Evolutionary conservation across 2,797 vertebrate species (phyloP).

Genomic region (Acrocephalus scirpaceus): DNA sequence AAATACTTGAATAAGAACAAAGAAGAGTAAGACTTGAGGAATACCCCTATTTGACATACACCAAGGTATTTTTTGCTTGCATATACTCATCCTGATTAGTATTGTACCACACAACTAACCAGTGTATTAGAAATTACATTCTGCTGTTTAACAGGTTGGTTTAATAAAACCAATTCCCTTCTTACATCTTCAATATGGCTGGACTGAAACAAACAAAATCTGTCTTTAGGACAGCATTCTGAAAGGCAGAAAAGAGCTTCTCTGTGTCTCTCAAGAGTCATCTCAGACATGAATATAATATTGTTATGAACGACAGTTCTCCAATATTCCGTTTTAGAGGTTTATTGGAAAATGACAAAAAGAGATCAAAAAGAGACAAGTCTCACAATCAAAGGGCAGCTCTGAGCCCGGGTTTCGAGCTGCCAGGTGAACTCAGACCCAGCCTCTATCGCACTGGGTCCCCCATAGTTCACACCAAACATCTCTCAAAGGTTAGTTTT

Average conservation of each 20-base stretch:
- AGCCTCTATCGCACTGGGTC: no score
- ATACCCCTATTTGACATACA: background rate
- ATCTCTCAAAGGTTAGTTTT: no score
- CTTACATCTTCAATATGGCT: background rate
- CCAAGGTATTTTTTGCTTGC: background rate
- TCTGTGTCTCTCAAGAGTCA: background rate
- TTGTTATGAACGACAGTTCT: no score
- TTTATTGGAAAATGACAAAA: no score
- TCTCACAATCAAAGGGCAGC: no score
- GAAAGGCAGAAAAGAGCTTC: background rate
- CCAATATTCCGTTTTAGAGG: no score
- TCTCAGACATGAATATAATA: background rate
- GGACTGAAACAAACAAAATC: background rate
- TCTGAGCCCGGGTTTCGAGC: no score
- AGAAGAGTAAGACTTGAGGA: background rate
- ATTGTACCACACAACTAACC: background rate
- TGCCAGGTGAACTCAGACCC: no score
- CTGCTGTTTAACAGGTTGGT: background rate
- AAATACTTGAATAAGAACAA: background rate
- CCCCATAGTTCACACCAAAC: no score
- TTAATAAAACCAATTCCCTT: background rate
- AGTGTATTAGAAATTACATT: background rate
- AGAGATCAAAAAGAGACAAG: no score
- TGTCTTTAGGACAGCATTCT: background rate
- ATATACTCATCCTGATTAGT: background rate